phyloP scores from a whole-genome alignment of 2,888 invertebrate species.

The Drosophila longiperda region DNA sequence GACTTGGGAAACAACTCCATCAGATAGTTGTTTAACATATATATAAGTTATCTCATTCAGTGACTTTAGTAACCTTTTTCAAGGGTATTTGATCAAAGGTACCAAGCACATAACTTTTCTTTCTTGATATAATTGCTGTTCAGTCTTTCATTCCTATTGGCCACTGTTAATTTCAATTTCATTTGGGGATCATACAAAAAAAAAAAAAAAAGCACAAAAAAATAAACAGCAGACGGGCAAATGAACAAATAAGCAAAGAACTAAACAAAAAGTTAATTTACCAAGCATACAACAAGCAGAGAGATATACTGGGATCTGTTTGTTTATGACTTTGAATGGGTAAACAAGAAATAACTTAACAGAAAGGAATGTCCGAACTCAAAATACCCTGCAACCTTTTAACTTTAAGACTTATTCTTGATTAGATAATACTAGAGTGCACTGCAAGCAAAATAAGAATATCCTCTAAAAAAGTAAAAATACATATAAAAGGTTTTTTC shows the following conservation, averaged over 20 bases:
- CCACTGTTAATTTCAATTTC: constrained; percentile 66
- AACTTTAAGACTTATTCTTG: background rate
- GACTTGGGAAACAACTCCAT: background rate
- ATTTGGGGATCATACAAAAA: constrained; percentile 41
- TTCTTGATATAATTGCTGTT: constrained; percentile 36
- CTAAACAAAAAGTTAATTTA: constrained; percentile 71
- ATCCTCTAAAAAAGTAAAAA: too few relatives aligned
- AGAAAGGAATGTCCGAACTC: constrained; percentile 1
- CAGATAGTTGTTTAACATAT: background rate
- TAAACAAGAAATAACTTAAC: constrained; percentile 33
- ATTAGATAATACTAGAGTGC: background rate
- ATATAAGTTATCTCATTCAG: background rate
- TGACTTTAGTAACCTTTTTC: background rate
- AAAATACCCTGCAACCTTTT: constrained; percentile 22
- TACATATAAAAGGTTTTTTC: too few relatives aligned
- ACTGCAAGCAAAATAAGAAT: too few relatives aligned
- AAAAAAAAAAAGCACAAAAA: constrained; percentile 40
- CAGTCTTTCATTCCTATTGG: constrained; percentile 32
- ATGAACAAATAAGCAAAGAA: constrained; percentile 72
- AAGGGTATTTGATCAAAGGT: constrained; percentile 5
- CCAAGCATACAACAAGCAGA: constrained; percentile 48
- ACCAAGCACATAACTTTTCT: constrained; percentile 1
- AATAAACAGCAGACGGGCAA: constrained; percentile 55
- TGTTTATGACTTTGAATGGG: constrained; percentile 53
- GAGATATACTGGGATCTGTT: constrained; percentile 37